Evolutionary conservation across 1,140 invertebrate genomes (phyloP).

Genomic region (Rhyacophila brunnea): DNA sequence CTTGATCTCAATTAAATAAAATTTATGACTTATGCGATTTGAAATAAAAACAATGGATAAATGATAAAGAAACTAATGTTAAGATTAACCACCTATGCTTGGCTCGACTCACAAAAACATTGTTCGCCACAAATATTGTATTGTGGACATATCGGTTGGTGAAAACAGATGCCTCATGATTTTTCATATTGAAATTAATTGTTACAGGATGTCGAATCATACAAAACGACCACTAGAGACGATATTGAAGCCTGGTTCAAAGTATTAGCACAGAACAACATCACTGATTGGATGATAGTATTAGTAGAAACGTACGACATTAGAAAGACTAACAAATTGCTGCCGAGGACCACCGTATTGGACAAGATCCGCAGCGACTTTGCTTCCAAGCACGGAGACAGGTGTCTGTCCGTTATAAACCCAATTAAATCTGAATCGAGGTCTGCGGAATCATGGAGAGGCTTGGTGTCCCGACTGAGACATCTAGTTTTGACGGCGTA

Average conservation of each 20-base stretch:
- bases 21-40: too few relatives aligned
- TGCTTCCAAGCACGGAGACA: conserved; percentile 83
- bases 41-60: too few relatives aligned
- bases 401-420: conserved; percentile 88
- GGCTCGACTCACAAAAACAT: too few relatives aligned
- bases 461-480: conserved; percentile 77
- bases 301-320: conserved; percentile 90
- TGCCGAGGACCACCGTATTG: conserved; percentile 88
- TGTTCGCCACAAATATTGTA: too few relatives aligned
- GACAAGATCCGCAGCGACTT: conserved; percentile 95
- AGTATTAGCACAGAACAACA: conserved; percentile 68
- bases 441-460: conserved; percentile 86
- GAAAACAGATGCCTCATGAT: too few relatives aligned
- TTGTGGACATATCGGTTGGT: too few relatives aligned
- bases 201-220: conserved; percentile 85
- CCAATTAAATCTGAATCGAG: conserved; percentile 85
- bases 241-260: conserved; percentile 87
- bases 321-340: conserved; percentile 86
- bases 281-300: conserved; percentile 92
- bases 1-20: too few relatives aligned
- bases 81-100: too few relatives aligned
- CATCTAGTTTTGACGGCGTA: conserved; percentile 84
- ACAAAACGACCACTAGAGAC: conserved; percentile 82
- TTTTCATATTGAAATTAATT: conserved; percentile 22
- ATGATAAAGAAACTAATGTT: too few relatives aligned